Evolutionary conservation across 1,140 invertebrate species (phyloP), one percentile per base, ranked within the genome.

Genomic region (Arion vulgaris): DNA sequence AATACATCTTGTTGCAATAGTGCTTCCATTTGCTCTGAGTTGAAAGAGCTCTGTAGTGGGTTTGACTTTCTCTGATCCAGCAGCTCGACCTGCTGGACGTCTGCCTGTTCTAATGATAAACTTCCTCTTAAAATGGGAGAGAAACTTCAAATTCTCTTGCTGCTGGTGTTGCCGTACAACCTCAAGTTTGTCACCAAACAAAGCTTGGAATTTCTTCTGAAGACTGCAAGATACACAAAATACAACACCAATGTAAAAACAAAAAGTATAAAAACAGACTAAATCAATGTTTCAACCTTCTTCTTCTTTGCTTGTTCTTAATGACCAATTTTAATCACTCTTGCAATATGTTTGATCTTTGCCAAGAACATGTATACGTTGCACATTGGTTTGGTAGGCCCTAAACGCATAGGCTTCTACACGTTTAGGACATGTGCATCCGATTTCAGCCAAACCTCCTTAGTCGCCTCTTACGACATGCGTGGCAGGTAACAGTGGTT

Each of bases 61-160:
- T 69, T 94, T 94, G 62, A 92, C 93, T 93, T 92, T 88, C 96
- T 96, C 49, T 62, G 53, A 68, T n/a, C 69, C 76, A 39, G 85
- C 83, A n/a, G 89, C 85, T 38, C 84, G 72, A 28, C 36, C 68
- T 34, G 84, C 84, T 13, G 87, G 88, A 79, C 97, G 94, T 91
- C 97, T 98, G 45, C 98, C 98, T 84, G 95, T 95, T 86, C 96
- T 96, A 72, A 99, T 99, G 26, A 99, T 95, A 92, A 99, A 99
- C 90, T 98, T 96, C 79, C 96, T 94, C 89, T 98, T 97, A 92
- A 99, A 99, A 92, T 99, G 98, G 0, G 98, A 96, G 94, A 99
- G 95, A 91, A 99, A 99, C 93, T 99, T 99, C 36, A 99, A 94
- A 93, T 98, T 99, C 93, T 99, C 99, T 93, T 99, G 98, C 91